These are phyloP conservation scores for Zygothrica quintamaculata DNA, from an alignment of 2,888 invertebrate species.

Conservation along the genomic window DNA sequence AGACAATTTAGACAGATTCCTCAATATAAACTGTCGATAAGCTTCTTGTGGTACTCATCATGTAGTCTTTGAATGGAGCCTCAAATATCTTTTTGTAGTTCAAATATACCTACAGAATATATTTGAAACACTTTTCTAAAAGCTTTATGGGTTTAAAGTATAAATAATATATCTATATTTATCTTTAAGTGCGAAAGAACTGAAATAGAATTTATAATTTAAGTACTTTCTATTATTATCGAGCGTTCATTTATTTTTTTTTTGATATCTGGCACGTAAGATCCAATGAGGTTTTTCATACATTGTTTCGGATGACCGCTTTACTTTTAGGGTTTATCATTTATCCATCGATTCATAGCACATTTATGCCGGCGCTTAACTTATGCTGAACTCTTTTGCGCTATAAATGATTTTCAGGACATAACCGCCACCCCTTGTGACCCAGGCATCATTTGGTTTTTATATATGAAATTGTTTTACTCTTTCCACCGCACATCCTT, in stretches of 20 bases:
- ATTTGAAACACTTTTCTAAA: no score
- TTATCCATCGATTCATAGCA: neutral
- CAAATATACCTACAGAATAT: no score
- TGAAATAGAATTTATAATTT: no score
- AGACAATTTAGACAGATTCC: slow-evolving; percentile 14
- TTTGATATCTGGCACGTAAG: slow-evolving; percentile 2
- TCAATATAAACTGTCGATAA: neutral
- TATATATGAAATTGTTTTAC: slow-evolving; percentile 70
- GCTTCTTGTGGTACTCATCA: neutral
- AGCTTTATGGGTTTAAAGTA: no score
- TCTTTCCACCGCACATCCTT: slow-evolving; percentile 21
- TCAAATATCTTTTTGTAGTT: no score
- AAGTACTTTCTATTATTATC: no score
- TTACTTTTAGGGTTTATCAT: neutral
- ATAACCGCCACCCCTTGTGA: slow-evolving; percentile 38
- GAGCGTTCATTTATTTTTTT: no score
- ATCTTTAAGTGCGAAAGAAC: no score
- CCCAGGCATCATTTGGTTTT: slow-evolving; percentile 65
- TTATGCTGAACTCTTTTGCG: slow-evolving; percentile 17
- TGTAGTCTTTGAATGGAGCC: neutral
- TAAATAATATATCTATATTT: no score
- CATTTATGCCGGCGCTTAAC: slow-evolving; percentile 35
- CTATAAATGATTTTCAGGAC: slow-evolving; percentile 50
- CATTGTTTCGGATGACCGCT: neutral
- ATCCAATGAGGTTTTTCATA: neutral